Percentiles rank a stretch among this genome's conserved stretches.
Evolutionary conservation across 2,797 vertebrate genomes (phyloP).

Genomic region (Anableps anableps): DNA sequence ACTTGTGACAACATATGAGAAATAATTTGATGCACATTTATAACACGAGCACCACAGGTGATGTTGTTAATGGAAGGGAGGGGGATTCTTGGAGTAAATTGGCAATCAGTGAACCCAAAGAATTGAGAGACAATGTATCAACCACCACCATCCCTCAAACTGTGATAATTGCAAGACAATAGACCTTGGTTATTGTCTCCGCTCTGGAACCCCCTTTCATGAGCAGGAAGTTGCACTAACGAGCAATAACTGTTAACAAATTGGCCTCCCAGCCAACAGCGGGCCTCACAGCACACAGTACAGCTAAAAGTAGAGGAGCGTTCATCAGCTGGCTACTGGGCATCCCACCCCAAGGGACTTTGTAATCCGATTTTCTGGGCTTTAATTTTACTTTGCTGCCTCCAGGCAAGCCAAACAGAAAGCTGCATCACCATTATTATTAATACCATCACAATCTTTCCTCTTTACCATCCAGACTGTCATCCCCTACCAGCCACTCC

Average conservation of each 20-base stretch:
- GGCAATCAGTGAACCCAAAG: constrained; percentile 61
- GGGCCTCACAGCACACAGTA: constrained; percentile 69
- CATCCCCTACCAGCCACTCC: constrained; percentile 30
- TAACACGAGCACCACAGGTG: constrained; percentile 55
- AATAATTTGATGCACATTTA: constrained; percentile 37
- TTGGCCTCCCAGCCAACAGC: constrained; percentile 83
- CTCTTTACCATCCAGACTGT: constrained; percentile 24
- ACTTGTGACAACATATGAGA: not conserved
- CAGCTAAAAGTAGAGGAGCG: constrained; percentile 81
- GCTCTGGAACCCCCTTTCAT: constrained; percentile 46
- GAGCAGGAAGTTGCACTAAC: constrained; percentile 84
- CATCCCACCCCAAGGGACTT: constrained; percentile 74
- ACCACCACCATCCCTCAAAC: constrained; percentile 60
- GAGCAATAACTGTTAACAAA: constrained; percentile 92
- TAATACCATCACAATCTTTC: constrained; percentile 55
- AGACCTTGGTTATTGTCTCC: constrained; percentile 62
- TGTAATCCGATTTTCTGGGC: constrained; percentile 89
- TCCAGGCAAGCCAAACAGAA: constrained; percentile 80
- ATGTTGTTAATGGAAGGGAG: constrained; percentile 31
- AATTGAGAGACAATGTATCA: constrained; percentile 56
- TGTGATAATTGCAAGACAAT: constrained; percentile 72
- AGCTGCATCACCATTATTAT: constrained; percentile 65
- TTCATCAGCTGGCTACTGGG: constrained; percentile 86
- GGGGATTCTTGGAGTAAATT: constrained; percentile 44
- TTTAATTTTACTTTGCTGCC: constrained; percentile 86